A percentile compares a stretch with the other conserved stretches of the same genome.
phyloP scores from a whole-genome alignment of 2,888 invertebrate genomes.

The Flexamia atlantica region DNA sequence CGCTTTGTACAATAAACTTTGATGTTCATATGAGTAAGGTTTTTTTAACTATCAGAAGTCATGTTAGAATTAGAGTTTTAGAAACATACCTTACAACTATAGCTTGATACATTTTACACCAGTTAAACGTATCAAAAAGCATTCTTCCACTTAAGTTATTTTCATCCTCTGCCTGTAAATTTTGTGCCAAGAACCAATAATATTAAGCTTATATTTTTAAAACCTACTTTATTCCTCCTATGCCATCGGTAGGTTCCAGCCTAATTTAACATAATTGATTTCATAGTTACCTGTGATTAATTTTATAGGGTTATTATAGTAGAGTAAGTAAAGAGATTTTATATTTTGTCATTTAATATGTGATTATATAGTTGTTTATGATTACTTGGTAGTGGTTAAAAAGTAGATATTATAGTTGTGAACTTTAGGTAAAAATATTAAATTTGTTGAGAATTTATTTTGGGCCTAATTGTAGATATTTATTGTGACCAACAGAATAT shows the following conservation, averaged over 20 bases:
- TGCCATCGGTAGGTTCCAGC: constrained; percentile 13
- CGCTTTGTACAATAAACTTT: constrained; percentile 56
- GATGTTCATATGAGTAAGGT: constrained; percentile 33
- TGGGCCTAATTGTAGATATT: constrained; percentile 7
- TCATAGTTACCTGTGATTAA: constrained; percentile 48
- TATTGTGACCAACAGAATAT: background rate
- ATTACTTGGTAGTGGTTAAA: background rate
- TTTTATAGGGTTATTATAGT: constrained; percentile 26
- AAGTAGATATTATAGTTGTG: constrained; percentile 4
- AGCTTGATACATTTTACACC: constrained; percentile 47
- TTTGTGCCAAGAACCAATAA: constrained; percentile 33
- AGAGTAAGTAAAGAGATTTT: constrained; percentile 35
- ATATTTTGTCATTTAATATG: constrained; percentile 47
- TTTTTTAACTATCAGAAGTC: constrained; percentile 50
- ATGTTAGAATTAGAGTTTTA: constrained; percentile 32
- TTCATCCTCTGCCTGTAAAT: constrained; percentile 44
- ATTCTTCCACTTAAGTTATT: background rate
- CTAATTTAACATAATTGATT: background rate
- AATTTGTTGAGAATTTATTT: constrained; percentile 25
- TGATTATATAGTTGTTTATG: constrained; percentile 34
- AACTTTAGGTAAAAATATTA: background rate
- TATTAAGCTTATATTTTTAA: background rate
- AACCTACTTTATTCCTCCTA: background rate
- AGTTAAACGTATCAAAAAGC: background rate
- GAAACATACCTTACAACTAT: background rate